These are phyloP conservation scores for Bombus vancouverensis DNA, from an alignment of 1,140 invertebrate species.

Conservation along the genomic window DNA sequence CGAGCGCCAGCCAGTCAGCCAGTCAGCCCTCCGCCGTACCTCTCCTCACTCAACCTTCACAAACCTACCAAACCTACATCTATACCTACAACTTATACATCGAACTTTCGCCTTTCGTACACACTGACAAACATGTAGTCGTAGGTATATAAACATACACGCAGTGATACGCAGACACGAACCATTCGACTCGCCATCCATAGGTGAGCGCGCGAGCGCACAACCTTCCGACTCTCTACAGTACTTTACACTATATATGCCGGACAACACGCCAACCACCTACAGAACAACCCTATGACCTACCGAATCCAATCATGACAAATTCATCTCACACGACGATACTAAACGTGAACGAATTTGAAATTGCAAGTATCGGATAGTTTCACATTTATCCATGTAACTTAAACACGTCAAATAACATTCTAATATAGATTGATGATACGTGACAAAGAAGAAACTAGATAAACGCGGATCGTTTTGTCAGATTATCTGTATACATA, in stretches of 20 bases:
- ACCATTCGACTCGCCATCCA: conserved; percentile 23
- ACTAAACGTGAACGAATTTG: neutral
- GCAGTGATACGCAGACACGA: neutral
- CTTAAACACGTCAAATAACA: neutral
- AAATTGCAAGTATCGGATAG: neutral
- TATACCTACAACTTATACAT: conserved; percentile 53
- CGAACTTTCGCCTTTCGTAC: conserved; percentile 25
- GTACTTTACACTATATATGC: conserved; percentile 15
- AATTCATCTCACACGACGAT: conserved; percentile 3
- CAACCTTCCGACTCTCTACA: conserved; percentile 46
- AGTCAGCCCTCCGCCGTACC: conserved; percentile 52
- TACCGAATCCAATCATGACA: conserved; percentile 38
- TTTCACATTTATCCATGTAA: neutral
- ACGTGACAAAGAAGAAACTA: conserved; percentile 28
- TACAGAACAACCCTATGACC: conserved; percentile 55
- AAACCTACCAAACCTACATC: conserved; percentile 63
- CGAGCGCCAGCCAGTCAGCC: conserved; percentile 48
- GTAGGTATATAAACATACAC: conserved; percentile 2
- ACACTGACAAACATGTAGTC: neutral
- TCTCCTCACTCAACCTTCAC: conserved; percentile 60
- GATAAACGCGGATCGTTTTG: conserved; percentile 44
- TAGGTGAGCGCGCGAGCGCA: conserved; percentile 37
- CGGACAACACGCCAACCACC: conserved; percentile 54
- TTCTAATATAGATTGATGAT: neutral
- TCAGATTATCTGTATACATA: conserved; percentile 38